Evolutionary conservation across 2,888 invertebrate species (phyloP), one percentile per base, ranked within the genome.

Genomic region (Electrophaes corylata): DNA sequence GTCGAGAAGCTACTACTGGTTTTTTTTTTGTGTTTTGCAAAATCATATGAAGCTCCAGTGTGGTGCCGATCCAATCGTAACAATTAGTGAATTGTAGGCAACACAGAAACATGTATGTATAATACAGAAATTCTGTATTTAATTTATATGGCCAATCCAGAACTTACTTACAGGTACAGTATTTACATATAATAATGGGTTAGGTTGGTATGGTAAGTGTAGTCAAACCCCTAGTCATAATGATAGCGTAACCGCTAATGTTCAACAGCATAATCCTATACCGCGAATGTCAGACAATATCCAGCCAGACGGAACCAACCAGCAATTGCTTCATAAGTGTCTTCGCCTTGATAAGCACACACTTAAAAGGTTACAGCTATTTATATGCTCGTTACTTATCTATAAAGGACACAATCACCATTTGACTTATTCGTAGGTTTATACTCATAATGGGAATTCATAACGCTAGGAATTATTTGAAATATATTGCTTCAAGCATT

Each of bases 291-390:
- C 14, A 48, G 43, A 40, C 37, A 50, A 47, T 37, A 41, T 19
- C 43, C 57, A 65, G 59, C 62, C 52, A 57, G 35, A 44, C 37
- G 60, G 39, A 55, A 62, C 64, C 50, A 33, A 29, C 64, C 50
- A 33, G 26, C 31, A 14, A 54, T 59, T 59, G 49, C 33, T 33
- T 49, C 55, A 33, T 43, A 50, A 54, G 48, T 41, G 54, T 33
- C 37, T 56, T 47, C 48, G 57, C 58, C 56, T 56, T 54, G 50
- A 26, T 49, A 54, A 46, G 43, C 54, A 50, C 41, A 53, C 46
- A 37, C 47, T 43, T 53, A 45, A 39, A 43, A 51, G 52, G 45
- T 57, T 44, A 43, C 33, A 26, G 20, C 19, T 16, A 40, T 33
- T 50, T 45, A 35, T 33, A 29, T 26, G 31, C 35, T 39, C 33